Evolutionary conservation across 2,797 vertebrate species (phyloP), one percentile per base, ranked within the genome.

Genomic region (Hipposideros larvatus): DNA sequence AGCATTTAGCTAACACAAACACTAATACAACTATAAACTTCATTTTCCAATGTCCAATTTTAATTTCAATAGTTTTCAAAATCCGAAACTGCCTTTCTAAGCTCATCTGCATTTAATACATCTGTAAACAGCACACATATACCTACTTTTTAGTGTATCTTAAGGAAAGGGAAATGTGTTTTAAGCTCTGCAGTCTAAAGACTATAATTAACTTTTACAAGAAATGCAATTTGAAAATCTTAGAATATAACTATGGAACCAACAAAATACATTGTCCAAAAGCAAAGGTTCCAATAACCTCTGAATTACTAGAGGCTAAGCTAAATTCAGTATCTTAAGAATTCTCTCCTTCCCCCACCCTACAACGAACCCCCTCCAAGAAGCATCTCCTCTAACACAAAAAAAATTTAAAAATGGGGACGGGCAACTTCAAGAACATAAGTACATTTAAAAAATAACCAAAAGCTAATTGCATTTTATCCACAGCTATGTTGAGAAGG

Each of bases 151-250:
- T 51, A 87, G 0, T 95, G 5, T 51, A 94, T 75, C 78, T 97
- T 63, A 61, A 68, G 15, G 48, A 53, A 11, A 41, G 13, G 34
- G 34, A 86, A 92, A 92, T 75, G 46, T 95, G 87, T 94, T 80
- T 90, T 85, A 96, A 95, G 46, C 74, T 82, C 48, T 79, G 59
- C 73, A 82, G 73, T 57, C 70, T 92, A 96, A 87, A 85, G 74
- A 92, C 91, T 79, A 65, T 59, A 95, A 96, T 91, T 91, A 92
- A 83, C 78, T 97, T 97, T 73, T 92, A 89, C 22, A 97, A 96
- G 57, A 98, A 98, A 97, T 59, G 96, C 1, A 73, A 93, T 11
- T 87, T 86, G 85, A 93, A 11, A 97, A 91, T 73, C 89, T 90
- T 96, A 95, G 74, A 83, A 16, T 91, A 90, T 84, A 95, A 95